phyloP scores from a whole-genome alignment of 2,888 invertebrate genomes.

The Cephus runcator region DNA sequence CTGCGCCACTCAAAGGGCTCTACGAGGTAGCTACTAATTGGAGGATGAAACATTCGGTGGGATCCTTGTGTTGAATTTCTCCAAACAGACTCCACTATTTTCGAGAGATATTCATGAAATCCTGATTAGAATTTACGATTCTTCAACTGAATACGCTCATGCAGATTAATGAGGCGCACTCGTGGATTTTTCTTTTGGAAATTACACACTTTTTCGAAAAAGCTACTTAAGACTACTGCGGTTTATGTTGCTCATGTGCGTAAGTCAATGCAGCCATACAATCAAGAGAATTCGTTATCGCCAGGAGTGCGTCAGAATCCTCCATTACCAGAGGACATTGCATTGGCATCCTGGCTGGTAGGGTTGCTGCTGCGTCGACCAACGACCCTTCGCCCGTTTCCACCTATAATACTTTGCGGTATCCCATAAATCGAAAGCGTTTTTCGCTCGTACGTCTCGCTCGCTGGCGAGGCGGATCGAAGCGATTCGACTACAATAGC shows the following conservation, averaged over 20 bases:
- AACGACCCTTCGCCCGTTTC: not conserved
- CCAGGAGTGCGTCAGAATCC: too few species aligned
- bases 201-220: not conserved
- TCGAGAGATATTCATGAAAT: too few species aligned
- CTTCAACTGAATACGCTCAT: too few species aligned
- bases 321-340: too few species aligned
- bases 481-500: constrained; percentile 39
- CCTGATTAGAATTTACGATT: not conserved
- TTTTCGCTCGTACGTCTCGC: constrained; percentile 28
- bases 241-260: not conserved
- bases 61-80: not conserved
- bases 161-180: too few species aligned
- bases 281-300: too few species aligned
- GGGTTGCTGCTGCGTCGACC: not conserved
- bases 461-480: constrained; percentile 17
- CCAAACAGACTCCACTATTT: not conserved
- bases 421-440: constrained; percentile 39
- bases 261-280: too few species aligned
- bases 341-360: not conserved
- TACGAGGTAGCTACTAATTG: not conserved
- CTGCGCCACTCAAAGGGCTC: not conserved
- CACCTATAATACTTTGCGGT: constrained; percentile 22
- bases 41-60: not conserved
- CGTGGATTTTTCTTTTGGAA: too few species aligned
- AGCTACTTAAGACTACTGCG: not conserved